Evolutionary conservation across 2,113 vertebrate species (phyloP), one percentile per base, ranked within the genome.

Genomic region (Paracanthobrama guichenoti): DNA sequence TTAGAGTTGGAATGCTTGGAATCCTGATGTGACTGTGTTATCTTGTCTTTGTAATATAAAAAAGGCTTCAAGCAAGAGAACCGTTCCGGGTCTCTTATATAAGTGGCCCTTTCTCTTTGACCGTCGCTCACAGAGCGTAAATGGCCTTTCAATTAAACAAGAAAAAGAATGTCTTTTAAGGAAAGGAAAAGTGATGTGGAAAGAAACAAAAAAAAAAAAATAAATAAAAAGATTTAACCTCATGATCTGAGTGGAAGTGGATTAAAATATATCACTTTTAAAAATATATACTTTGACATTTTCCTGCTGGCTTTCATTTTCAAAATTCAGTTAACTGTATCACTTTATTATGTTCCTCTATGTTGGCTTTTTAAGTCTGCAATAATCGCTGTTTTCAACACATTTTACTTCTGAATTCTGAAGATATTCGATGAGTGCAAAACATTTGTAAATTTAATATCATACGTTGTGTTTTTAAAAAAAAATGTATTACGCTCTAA

Each of bases 71-170:
- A 88, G 92, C 90, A 59, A 77, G 31, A 76, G 79, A 89, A 88
- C 88, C 88, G 86, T 89, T 86, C 86, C 46, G 86, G 88, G 9
- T 44, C 89, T 57, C 88, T 94, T 93, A 92, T 84, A 84, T 93
- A 93, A 93, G 83, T 82, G 64, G 74, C 86, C 55, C 84, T 82
- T 87, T 82, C 82, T 81, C 78, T 66, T 83, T 69, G 66, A 69
- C 66, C 20, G 82, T 80, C 59, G 62, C 84, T 80, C 82, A 66
- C 78, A 85, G 71, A 88, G 86, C 89, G 55, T 57, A 31, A 31
- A 77, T 31, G 78, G 57, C 53, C 69, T 72, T 74, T 85, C 73
- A 85, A 78, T 64, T 73, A 67, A 44, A 66, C 39, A 31, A 84
- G 74, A 77, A 13, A 55, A 79, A 80, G 67, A 50, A 12, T 6